These are phyloP conservation scores for Medauroidea extradentata DNA, from an alignment of 1,140 invertebrate genomes.

Conservation along the genomic window DNA sequence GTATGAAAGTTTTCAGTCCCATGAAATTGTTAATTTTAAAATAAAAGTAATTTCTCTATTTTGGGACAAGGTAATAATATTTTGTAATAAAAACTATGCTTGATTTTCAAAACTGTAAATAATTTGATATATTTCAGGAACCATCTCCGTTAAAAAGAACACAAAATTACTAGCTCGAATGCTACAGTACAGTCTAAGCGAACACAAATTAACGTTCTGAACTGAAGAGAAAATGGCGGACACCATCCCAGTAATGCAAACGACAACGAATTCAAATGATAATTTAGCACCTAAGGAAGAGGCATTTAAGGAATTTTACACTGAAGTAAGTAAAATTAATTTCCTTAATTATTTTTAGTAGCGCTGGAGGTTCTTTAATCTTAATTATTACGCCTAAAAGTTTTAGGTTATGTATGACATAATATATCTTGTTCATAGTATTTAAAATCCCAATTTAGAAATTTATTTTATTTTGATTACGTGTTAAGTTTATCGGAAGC, in stretches of 20 bases:
- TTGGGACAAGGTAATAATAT: too few species aligned
- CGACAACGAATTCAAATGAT: conserved; percentile 11
- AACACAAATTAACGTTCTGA: not conserved
- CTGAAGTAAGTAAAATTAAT: conserved; percentile 21
- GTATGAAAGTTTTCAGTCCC: too few species aligned
- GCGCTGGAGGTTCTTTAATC: not conserved
- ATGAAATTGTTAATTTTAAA: too few species aligned
- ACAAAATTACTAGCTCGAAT: too few species aligned
- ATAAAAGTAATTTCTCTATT: too few species aligned
- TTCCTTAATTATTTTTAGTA: not conserved
- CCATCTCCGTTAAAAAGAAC: too few species aligned
- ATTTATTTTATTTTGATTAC: not conserved
- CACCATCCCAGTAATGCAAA: not conserved
- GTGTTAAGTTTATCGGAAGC: not conserved
- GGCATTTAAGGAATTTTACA: conserved; percentile 30
- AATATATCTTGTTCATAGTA: not conserved
- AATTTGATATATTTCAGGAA: too few species aligned
- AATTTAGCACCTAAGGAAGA: conserved; percentile 22
- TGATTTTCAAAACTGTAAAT: too few species aligned
- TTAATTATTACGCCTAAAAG: not conserved
- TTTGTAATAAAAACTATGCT: too few species aligned
- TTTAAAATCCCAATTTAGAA: not conserved
- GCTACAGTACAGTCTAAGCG: too few species aligned
- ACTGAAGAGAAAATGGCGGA: not conserved
- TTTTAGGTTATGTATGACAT: not conserved